A percentile compares a stretch with the other conserved stretches of the same genome.
These are phyloP conservation scores for Orchesella cincta DNA, from an alignment of 1,140 invertebrate genomes.

Conservation along the genomic window DNA sequence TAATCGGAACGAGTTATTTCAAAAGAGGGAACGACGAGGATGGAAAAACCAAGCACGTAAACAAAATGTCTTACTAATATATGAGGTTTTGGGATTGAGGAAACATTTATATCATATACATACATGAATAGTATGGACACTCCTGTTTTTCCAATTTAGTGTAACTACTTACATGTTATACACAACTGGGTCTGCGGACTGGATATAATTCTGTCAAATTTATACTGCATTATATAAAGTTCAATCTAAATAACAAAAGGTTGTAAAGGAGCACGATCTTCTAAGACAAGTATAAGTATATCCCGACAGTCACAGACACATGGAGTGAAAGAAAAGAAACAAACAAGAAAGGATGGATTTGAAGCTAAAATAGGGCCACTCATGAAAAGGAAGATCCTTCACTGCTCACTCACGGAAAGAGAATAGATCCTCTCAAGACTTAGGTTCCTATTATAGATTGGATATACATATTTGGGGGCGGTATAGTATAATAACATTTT, in stretches of 20 bases:
- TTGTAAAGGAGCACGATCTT: conserved; percentile 16
- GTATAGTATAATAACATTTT: not conserved
- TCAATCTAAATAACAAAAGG: conserved; percentile 17
- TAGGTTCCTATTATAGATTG: too few relatives aligned
- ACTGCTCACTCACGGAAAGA: conserved; percentile 8
- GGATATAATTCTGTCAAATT: too few relatives aligned
- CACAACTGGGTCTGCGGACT: too few relatives aligned
- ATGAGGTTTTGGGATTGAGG: too few relatives aligned
- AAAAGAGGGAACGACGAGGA: too few relatives aligned
- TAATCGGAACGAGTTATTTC: not conserved
- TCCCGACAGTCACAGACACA: not conserved
- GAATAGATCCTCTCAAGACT: conserved; percentile 1
- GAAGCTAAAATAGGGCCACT: conserved; percentile 22
- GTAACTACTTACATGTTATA: too few relatives aligned
- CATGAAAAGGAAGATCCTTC: not conserved
- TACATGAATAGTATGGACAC: too few relatives aligned
- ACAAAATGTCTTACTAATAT: too few relatives aligned
- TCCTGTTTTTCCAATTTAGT: too few relatives aligned
- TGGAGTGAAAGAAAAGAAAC: not conserved
- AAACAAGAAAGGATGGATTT: conserved; percentile 16
- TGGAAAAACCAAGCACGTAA: too few relatives aligned
- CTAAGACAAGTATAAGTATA: not conserved
- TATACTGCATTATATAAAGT: conserved; percentile 10
- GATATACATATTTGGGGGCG: too few relatives aligned
- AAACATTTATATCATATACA: too few relatives aligned